Conservation (phyloP, 2,888 invertebrate species). For the Platycheirus albimanus region DNA sequence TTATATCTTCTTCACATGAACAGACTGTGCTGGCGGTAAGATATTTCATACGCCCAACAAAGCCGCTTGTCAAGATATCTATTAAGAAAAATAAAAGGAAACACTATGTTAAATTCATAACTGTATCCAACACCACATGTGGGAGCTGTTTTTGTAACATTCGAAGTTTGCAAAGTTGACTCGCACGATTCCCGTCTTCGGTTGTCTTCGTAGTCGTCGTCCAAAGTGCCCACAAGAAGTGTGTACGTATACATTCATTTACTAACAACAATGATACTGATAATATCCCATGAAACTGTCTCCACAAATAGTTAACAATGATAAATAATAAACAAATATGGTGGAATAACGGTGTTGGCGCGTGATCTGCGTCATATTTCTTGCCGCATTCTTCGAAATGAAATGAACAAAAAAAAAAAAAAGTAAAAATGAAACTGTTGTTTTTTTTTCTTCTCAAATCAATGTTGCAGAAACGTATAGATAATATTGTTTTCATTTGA, state of each 20-base stretch:
- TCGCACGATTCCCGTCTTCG: constrained; percentile 1
- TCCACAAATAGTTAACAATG: constrained; percentile 23
- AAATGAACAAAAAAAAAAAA: constrained; percentile 2
- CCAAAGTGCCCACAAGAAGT: constrained; percentile 10
- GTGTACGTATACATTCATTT: neutral
- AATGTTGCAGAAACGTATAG: neutral
- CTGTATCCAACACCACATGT: constrained; percentile 66
- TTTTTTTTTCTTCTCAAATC: neutral
- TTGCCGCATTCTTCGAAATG: constrained; percentile 24
- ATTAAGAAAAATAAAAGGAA: constrained; percentile 18
- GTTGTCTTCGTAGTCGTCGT: constrained; percentile 5
- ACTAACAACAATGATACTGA: constrained; percentile 16
- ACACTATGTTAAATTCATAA: constrained; percentile 63
- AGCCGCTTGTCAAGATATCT: constrained; percentile 26
- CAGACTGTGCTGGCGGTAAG: constrained; percentile 20
- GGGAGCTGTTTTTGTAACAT: constrained; percentile 64
- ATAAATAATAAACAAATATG: constrained; percentile 41
- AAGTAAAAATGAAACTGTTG: neutral
- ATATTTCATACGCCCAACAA: constrained; percentile 4
- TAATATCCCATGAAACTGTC: constrained; percentile 27
- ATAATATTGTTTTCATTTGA: neutral
- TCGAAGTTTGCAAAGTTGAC: neutral
- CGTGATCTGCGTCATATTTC: constrained; percentile 51
- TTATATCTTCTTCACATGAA: constrained; percentile 57
- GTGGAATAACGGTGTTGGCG: constrained; percentile 37